Evolutionary conservation across 2,113 vertebrate genomes (phyloP).

Genomic region (Psammodynastes pulverulentus): DNA sequence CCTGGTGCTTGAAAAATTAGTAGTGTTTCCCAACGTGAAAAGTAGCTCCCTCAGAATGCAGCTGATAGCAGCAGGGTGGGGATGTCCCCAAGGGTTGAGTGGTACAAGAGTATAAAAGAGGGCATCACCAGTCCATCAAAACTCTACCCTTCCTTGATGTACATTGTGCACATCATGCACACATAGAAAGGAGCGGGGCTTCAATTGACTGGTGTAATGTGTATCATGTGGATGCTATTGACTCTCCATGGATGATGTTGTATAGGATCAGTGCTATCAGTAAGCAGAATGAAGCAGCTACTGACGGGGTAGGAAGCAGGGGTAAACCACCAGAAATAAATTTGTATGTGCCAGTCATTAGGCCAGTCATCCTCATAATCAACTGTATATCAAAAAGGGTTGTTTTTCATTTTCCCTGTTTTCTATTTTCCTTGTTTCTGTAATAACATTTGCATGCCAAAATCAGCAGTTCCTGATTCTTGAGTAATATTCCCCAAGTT

Average conservation of each 20-base stretch:
- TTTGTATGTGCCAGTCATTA: background rate
- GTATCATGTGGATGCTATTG: background rate
- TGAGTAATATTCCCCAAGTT: background rate
- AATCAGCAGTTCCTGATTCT: background rate
- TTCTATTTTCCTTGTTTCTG: background rate
- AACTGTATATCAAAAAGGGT: background rate
- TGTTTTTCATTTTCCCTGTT: background rate
- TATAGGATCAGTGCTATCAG: background rate
- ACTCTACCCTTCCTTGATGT: background rate
- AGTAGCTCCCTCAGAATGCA: conserved; percentile 7
- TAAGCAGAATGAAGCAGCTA: background rate
- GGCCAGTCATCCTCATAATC: background rate
- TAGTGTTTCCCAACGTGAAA: conserved; percentile 12
- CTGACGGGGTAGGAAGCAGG: background rate
- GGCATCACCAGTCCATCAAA: background rate
- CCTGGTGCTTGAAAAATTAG: conserved; percentile 32
- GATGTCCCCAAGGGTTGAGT: background rate
- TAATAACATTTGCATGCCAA: background rate
- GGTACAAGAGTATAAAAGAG: background rate
- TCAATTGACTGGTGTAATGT: background rate
- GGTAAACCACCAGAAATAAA: background rate
- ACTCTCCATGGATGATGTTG: background rate
- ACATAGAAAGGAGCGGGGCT: background rate
- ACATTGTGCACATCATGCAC: background rate
- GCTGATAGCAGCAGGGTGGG: background rate